Evolutionary conservation across 2,888 invertebrate genomes (phyloP), one percentile per base, ranked within the genome.

Genomic region (Himalopsyche tibetana): DNA sequence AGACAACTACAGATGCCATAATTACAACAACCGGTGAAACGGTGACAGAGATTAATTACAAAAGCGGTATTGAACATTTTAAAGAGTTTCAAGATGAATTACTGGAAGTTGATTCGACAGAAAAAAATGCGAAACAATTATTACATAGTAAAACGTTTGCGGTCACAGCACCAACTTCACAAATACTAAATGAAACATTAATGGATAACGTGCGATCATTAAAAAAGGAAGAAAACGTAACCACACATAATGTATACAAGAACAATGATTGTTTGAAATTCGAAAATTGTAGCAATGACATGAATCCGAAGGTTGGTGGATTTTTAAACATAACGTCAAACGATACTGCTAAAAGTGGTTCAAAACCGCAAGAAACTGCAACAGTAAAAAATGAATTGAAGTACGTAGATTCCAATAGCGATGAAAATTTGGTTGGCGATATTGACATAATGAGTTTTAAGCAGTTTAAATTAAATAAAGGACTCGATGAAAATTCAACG

Each of bases 201-300:
- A 63, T 63, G 8, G 19, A 63, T 63, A 63, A 63, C 19, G 19
- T 28, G 28, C 12, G 8, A 63, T 2, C 28, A 63, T 2, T 63
- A 63, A 63, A 63, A 63, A 63, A 63, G 0, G 19, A 63, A 19
- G 63, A 63, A 63, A 63, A 63, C 19, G 63, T 63, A 19, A 63
- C 63, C n/a, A 63, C 19, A 28, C 63, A 63, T 63, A 63, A 63
- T 19, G 11, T 63, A 19, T 15, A n/a, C 8, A 63, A 28, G 9
- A 63, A n/a, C 63, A 63, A 63, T 19, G 28, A 28, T 15, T 63
- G 63, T 63, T 63, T 28, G 63, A 28, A 63, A 19, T 19, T 19
- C 28, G 63, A 63, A 63, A 63, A 63, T 8, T 63, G 63, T 63
- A n/a, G 63, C 63, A 63, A 63, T 28, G 63, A 6, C 63, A 63